phyloP scores from a whole-genome alignment of 2,888 invertebrate genomes.

The Candidula unifasciata region DNA sequence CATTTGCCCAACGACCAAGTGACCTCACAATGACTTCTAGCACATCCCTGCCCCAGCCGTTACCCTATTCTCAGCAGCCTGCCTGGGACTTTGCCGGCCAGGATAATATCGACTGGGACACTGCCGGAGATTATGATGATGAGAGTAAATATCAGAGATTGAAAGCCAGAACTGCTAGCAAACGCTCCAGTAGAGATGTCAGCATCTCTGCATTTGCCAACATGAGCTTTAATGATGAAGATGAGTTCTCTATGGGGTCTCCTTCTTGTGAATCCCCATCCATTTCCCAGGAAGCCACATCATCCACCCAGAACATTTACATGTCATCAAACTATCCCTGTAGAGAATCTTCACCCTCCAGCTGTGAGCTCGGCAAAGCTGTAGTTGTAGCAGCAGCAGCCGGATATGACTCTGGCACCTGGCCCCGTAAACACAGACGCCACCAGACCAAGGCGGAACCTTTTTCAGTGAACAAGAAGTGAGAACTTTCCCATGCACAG shows the following conservation, averaged over 20 bases:
- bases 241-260: constrained; percentile 55
- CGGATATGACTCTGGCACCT: constrained; percentile 69
- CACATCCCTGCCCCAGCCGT: not conserved
- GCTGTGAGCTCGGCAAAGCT: constrained; percentile 60
- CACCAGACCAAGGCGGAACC: constrained; percentile 68
- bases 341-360: constrained; percentile 56
- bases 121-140: constrained; percentile 38
- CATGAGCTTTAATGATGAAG: constrained; percentile 74
- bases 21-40: constrained; percentile 41
- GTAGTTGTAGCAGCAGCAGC: constrained; percentile 59
- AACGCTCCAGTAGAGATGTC: constrained; percentile 57
- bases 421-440: constrained; percentile 70
- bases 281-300: not conserved
- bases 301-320: constrained; percentile 55
- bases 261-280: constrained; percentile 47
- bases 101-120: constrained; percentile 43
- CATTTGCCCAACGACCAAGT: constrained; percentile 36
- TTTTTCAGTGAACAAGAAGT: constrained; percentile 67
- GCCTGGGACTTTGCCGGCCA: constrained; percentile 9
- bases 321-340: constrained; percentile 60
- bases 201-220: constrained; percentile 70
- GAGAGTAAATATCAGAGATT: constrained; percentile 53
- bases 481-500: not conserved
- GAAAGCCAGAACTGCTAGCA: constrained; percentile 40
- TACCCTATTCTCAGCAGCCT: not conserved